Evolutionary conservation across 2,113 vertebrate genomes (phyloP).

Genomic region (Cavia porcellus): DNA sequence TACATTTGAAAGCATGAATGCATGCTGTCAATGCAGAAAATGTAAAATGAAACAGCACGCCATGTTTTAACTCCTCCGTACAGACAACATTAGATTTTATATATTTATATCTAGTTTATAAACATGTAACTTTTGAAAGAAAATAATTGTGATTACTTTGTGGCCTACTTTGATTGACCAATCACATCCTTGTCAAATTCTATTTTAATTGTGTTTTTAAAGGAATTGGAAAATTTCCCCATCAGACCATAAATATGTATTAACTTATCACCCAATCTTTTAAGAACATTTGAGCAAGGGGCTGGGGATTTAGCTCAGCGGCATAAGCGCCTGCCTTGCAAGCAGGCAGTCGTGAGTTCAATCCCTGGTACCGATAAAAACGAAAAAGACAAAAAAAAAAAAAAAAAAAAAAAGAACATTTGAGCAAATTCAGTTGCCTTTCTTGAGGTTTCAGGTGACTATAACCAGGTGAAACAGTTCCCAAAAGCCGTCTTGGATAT

Average conservation of each 20-base stretch:
- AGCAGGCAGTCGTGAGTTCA: no score
- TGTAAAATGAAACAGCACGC: background rate
- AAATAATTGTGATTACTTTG: background rate
- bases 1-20: background rate
- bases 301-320: no score
- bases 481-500: background rate
- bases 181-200: background rate
- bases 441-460: background rate
- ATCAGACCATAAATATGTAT: background rate
- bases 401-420: background rate
- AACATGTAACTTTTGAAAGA: background rate
- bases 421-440: background rate
- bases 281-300: background rate
- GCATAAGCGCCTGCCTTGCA: no score
- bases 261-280: background rate
- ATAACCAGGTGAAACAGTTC: background rate
- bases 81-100: background rate
- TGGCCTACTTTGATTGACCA: background rate
- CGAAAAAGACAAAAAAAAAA: no score
- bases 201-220: conserved; percentile 30
- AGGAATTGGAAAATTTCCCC: background rate
- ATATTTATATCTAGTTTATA: background rate
- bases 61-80: background rate
- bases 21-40: background rate
- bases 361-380: no score